Conservation (phyloP, 1,140 invertebrate species). For the Teleopsis dalmanni region DNA sequence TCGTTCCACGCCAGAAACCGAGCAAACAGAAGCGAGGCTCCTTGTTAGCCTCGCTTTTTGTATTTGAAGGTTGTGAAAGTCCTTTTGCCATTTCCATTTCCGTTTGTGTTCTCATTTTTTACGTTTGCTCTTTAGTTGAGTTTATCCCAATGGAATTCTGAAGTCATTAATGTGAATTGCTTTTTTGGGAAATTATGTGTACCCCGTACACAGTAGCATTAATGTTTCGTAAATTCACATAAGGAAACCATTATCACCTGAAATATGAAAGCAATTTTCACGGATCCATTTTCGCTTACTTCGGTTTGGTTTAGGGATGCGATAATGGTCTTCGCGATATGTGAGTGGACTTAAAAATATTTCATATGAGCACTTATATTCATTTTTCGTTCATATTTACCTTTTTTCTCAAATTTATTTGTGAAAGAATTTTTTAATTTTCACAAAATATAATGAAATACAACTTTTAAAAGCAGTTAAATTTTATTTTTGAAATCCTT, state of each 20-base stretch:
- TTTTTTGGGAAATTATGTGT: slow-evolving; percentile 42
- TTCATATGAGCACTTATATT: no score
- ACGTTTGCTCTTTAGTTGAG: no score
- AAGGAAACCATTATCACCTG: slow-evolving; percentile 44
- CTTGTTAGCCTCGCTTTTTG: neutral
- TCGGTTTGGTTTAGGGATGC: neutral
- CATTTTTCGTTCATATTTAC: no score
- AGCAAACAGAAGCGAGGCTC: neutral
- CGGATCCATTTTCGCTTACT: slow-evolving; percentile 16
- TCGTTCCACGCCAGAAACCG: neutral
- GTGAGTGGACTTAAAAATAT: neutral
- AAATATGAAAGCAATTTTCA: slow-evolving; percentile 44
- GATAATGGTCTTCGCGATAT: neutral
- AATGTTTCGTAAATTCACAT: slow-evolving; percentile 45
- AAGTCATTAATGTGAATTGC: slow-evolving; percentile 41
- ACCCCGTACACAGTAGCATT: slow-evolving; percentile 30
- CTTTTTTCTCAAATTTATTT: neutral
- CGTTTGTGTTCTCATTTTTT: no score
- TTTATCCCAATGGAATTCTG: slow-evolving; percentile 40
- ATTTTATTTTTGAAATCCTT: no score
- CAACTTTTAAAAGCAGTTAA: no score
- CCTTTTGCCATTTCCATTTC: slow-evolving; percentile 5
- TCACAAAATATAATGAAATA: no score
- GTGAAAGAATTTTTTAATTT: no score
- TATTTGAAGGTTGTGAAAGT: neutral